Evolutionary conservation across 2,888 invertebrate genomes (phyloP).

Genomic region (Macrophya alboannulata): DNA sequence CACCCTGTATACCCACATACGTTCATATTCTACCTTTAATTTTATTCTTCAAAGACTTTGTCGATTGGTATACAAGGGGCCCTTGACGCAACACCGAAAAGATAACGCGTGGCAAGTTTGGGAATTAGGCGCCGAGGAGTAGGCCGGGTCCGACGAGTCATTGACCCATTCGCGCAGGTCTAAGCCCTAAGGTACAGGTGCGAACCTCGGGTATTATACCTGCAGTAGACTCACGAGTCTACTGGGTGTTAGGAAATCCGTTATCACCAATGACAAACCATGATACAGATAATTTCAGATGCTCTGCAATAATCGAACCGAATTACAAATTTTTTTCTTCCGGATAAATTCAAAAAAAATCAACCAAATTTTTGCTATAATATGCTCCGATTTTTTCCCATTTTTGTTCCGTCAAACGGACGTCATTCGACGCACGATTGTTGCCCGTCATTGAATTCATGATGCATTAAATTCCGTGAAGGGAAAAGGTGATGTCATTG

Average conservation of each 20-base stretch:
- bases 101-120: conserved; percentile 41
- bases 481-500: conserved; percentile 20
- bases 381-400: not conserved
- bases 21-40: not conserved
- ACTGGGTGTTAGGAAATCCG: not conserved
- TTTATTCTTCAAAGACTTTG: not conserved
- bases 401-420: not conserved
- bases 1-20: too few species aligned
- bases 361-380: not conserved
- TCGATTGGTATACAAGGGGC: not conserved
- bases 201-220: conserved; percentile 15
- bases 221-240: not conserved
- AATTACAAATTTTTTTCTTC: not conserved
- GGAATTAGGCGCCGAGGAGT: conserved; percentile 46
- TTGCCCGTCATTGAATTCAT: conserved; percentile 33
- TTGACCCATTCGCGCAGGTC: conserved; percentile 48
- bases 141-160: conserved; percentile 47
- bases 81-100: conserved; percentile 1
- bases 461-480: conserved; percentile 3
- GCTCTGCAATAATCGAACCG: not conserved
- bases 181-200: conserved; percentile 52
- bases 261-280: conserved; percentile 7
- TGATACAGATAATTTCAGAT: not conserved
- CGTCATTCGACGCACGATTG: not conserved
- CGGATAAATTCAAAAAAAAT: not conserved